phyloP scores from a whole-genome alignment of 2,113 vertebrate species.

The Neopipo cinnamomea region DNA sequence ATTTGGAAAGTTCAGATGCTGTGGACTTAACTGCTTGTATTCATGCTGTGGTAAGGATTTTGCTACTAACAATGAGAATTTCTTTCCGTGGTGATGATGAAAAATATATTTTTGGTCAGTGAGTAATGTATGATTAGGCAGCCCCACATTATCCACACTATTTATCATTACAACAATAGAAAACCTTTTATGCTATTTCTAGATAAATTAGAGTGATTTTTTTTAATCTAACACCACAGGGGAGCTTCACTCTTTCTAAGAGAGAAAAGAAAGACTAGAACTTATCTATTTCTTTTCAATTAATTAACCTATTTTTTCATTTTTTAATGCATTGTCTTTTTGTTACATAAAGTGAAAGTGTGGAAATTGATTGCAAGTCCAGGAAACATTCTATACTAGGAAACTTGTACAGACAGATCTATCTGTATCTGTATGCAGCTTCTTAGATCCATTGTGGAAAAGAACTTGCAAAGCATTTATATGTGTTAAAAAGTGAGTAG shows the following conservation, averaged over 20 bases:
- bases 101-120: not conserved
- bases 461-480: not conserved
- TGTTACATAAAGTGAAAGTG: not conserved
- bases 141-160: not conserved
- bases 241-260: not conserved
- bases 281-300: not conserved
- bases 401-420: not conserved
- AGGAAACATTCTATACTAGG: not conserved
- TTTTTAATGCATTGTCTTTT: not conserved
- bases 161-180: not conserved
- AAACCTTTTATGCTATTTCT: not conserved
- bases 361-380: not conserved
- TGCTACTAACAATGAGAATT: not conserved
- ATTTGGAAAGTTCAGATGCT: not conserved
- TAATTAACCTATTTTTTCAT: not conserved
- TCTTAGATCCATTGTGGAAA: not conserved
- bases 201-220: not conserved
- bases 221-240: not conserved
- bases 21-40: not conserved
- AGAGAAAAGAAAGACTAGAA: not conserved
- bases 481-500: not conserved
- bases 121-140: not conserved
- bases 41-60: not conserved
- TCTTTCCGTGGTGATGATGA: not conserved
- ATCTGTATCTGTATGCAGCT: not conserved